A percentile compares a stretch with the other conserved stretches of the same genome.
phyloP scores from a whole-genome alignment of 2,113 vertebrate species.

The Elgaria multicarinata region DNA sequence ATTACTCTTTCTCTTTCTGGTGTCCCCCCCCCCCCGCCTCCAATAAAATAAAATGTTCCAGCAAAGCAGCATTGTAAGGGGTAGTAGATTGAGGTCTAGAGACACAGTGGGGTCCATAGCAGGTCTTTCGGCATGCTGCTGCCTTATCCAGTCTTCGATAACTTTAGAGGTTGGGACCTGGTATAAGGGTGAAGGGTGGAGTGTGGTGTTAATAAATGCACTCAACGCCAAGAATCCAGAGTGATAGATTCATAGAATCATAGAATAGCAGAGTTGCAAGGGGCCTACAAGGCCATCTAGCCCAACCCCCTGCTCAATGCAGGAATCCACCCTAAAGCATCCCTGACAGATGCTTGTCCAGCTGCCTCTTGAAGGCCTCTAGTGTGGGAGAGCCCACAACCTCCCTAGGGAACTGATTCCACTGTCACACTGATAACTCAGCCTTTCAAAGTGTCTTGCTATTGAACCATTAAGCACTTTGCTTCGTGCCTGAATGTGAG shows the following conservation, averaged over 20 bases:
- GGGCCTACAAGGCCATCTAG: too few relatives aligned
- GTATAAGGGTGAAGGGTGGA: conserved; percentile 31
- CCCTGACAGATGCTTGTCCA: too few relatives aligned
- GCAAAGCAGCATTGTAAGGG: background rate
- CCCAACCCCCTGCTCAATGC: too few relatives aligned
- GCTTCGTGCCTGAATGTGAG: conserved; percentile 6
- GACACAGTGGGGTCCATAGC: too few relatives aligned
- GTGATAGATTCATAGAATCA: too few relatives aligned
- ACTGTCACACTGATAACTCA: too few relatives aligned
- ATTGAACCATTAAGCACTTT: conserved; percentile 38
- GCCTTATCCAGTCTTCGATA: background rate
- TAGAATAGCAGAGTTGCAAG: too few relatives aligned
- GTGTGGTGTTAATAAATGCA: too few relatives aligned
- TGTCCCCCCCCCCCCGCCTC: background rate
- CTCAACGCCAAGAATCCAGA: conserved; percentile 56
- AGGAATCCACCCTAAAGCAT: too few relatives aligned
- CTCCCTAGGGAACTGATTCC: too few relatives aligned
- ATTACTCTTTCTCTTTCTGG: background rate
- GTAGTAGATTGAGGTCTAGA: background rate
- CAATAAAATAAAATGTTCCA: background rate
- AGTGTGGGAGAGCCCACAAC: too few relatives aligned
- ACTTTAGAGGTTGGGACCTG: conserved; percentile 52
- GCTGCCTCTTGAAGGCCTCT: too few relatives aligned
- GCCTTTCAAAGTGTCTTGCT: conserved; percentile 46
- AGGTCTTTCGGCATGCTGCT: background rate